Evolutionary conservation across 1,140 invertebrate species (phyloP).

Genomic region (Drosophila albomicans): DNA sequence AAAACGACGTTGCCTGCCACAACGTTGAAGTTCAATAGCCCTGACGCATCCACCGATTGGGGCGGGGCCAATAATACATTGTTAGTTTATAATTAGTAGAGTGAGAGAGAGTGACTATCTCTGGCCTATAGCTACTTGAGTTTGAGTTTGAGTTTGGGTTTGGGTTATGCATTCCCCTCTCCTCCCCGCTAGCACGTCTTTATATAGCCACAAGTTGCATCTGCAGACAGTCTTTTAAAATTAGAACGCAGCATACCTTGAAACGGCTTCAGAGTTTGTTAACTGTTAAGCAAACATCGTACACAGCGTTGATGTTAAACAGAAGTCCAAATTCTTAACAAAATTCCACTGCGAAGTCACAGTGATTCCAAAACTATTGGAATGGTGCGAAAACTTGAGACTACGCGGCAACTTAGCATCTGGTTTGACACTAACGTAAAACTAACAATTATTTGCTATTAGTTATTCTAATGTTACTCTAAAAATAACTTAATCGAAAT

Average conservation of each 20-base stretch:
- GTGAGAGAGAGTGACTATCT: conserved; percentile 8
- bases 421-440: too few species aligned
- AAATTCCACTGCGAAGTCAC: background rate
- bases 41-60: conserved; percentile 34
- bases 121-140: conserved; percentile 54
- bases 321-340: conserved; percentile 12
- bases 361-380: background rate
- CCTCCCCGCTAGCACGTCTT: conserved; percentile 25
- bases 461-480: too few species aligned
- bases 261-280: conserved; percentile 33
- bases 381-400: background rate
- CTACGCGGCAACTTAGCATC: too few species aligned
- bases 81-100: conserved; percentile 77
- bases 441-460: too few species aligned
- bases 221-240: conserved; percentile 29
- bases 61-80: conserved; percentile 61
- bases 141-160: conserved; percentile 28
- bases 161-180: conserved; percentile 53
- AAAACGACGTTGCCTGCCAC: conserved; percentile 23
- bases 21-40: conserved; percentile 75
- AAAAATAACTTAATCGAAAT: too few species aligned
- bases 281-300: conserved; percentile 44
- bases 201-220: conserved; percentile 2
- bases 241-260: conserved; percentile 51
- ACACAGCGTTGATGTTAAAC: conserved; percentile 25